Percentiles rank a stretch among this genome's conserved stretches.
Conservation (phyloP, 2,888 invertebrate species). For the Carpatolechia fugitivella region DNA sequence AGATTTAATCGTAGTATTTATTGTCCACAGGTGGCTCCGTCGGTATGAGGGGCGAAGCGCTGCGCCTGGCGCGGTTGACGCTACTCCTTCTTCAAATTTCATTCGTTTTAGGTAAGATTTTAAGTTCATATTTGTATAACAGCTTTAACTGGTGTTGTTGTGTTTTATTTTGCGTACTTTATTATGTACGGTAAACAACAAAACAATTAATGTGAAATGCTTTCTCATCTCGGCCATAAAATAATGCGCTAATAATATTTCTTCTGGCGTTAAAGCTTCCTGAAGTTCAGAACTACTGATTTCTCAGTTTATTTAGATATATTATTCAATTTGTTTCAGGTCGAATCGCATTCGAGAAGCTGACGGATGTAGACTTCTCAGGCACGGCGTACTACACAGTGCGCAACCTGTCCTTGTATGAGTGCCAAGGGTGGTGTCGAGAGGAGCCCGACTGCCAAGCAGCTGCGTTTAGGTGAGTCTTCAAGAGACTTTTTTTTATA, state of each 20-base stretch:
- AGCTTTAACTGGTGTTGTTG: neutral
- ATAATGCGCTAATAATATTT: no score
- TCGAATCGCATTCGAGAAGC: constrained; percentile 94
- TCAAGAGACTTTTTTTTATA: no score
- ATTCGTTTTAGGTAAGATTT: constrained; percentile 58
- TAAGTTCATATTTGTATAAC: neutral
- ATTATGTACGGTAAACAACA: no score
- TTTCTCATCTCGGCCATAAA: no score
- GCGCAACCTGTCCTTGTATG: constrained; percentile 93
- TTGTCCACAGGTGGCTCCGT: constrained; percentile 47
- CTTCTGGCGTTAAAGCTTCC: no score
- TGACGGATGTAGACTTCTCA: constrained; percentile 94
- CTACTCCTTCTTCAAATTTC: constrained; percentile 63
- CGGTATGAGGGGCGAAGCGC: constrained; percentile 64
- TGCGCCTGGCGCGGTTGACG: constrained; percentile 67
- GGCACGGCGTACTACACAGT: constrained; percentile 96
- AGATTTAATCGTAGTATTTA: constrained; percentile 8
- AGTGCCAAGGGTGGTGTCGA: constrained; percentile 97
- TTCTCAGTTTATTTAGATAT: neutral
- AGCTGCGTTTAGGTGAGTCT: constrained; percentile 86
- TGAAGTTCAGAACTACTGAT: no score
- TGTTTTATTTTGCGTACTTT: no score
- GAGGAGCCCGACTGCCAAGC: constrained; percentile 96
- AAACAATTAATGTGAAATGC: neutral
- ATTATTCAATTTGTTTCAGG: constrained; percentile 71